Base-by-base conservation (phyloP, 2,113 vertebrate species). In the Lethenteron reissneri region DNA sequence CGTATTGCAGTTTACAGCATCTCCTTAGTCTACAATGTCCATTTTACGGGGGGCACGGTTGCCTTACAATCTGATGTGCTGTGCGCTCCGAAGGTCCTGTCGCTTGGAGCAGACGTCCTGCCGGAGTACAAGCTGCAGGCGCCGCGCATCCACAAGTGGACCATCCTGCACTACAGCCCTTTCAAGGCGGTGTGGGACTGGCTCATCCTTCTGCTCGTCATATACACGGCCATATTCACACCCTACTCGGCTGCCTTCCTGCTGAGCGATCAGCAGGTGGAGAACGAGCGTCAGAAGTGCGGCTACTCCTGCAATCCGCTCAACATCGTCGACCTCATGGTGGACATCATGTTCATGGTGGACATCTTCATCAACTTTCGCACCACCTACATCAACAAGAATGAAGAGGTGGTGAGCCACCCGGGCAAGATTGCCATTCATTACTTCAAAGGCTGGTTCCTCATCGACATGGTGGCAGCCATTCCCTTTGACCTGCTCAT, bases 361-460 rank as follows among this genome's bases (percentile, higher is more conserved):
- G 94, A 99, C 81, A 99, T 99, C 73, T 74, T 92, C 78, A 99
- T 99, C 82, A 99, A 97, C 82, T 97, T 97, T 85, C 82, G 94
- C 58, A 97, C 94, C 81, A 97, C 94, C n/a, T 97, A 99, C 0
- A 92, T 99, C 79, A 97, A 99, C 76, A 78, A 82, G 78, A 97
- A 99, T 0, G 94, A 99, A 1, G 94, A 99, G 81, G 94, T 97
- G 79, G 92, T 97, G 73, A 97, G 91, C 80, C 87, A 95, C 72
- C 92, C 94, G 0, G 86, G 82, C 56, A 88, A 84, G 78, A 99
- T 99, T 0, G 91, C 92, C 1, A 83, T 92, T 74, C 92, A 99
- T 75, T 99, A 99, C 80, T 95, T 99, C 82, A 99, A 99, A 78
- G 94, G 94, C 73, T 99, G 94, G 94, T 99, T 99, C 84, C 89